Evolutionary conservation across 2,797 vertebrate species (phyloP), one percentile per base, ranked within the genome.

Genomic region (Cossypha heuglini): DNA sequence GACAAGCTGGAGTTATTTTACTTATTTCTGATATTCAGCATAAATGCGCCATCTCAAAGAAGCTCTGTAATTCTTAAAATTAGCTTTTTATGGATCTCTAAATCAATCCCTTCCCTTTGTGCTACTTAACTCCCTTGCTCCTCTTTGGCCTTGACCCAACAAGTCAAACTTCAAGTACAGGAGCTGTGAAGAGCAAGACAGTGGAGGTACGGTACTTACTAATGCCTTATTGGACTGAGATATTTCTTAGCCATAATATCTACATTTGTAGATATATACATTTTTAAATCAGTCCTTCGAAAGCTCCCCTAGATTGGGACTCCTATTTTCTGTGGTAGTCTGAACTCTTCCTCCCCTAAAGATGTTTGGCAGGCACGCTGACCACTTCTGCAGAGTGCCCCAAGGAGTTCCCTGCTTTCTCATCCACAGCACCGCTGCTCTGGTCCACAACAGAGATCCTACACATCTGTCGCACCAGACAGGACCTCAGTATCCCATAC

Each of bases 1-100:
- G 52, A 89, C 78, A 92, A 87, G 61, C n/a, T 81, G 35, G 38
- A 86, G 55, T 49, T 85, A 43, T 91, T 95, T 93, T 92, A 85
- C 49, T 77, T 85, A 67, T 64, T 93, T 62, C 61, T 86, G 72
- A 95, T 72, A 82, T 37, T 94, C 57, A 93, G 52, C 80, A 57
- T 46, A 92, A 89, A 74, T 40, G n/a, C 15, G 76, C 18, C 40
- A 76, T 26, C 80, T 86, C 38, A 1, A 87, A 92, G 42, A 64
- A 92, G 57, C 28, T 79, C 66, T 45, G 22, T 76, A 92, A 82
- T 82, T 87, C 57, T 88, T 83, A 82, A 82, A 82, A 73, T 67
- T 11, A 79, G 38, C 51, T 87, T 88, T 94, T 73, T 75, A 66
- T 7, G 92, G 78, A 79, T 35, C 48, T 57, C 64, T 77, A 89